phyloP scores from a whole-genome alignment of 2,888 invertebrate genomes.

The Clostera curtula region DNA sequence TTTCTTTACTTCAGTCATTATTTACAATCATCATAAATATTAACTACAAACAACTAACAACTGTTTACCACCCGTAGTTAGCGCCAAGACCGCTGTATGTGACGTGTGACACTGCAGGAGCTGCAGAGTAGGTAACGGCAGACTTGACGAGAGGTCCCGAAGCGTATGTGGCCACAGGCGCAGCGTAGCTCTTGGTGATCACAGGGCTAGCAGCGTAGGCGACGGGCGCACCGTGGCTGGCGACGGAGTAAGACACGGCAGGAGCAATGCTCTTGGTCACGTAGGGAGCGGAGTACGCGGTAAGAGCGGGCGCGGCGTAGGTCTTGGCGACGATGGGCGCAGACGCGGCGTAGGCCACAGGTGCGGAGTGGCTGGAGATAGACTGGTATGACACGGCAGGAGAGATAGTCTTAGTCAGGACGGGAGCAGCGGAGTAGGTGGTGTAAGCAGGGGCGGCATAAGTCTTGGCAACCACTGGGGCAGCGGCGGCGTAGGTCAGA shows the following conservation, averaged over 20 bases:
- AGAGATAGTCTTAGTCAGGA: conserved; percentile 33
- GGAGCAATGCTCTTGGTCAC: conserved; percentile 33
- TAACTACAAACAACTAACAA: conserved; percentile 12
- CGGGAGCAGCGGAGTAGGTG: conserved; percentile 53
- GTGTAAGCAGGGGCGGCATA: conserved; percentile 32
- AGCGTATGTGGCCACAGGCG: too few relatives aligned
- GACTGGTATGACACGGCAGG: conserved; percentile 11
- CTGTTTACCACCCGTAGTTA: conserved; percentile 54
- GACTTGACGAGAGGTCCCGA: conserved; percentile 27
- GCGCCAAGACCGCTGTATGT: conserved; percentile 76
- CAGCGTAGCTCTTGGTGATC: conserved; percentile 38
- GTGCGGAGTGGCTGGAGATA: conserved; percentile 13
- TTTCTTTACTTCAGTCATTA: background rate
- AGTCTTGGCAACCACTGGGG: conserved; percentile 21
- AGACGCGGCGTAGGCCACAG: conserved; percentile 39
- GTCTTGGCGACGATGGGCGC: conserved; percentile 20
- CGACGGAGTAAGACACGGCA: conserved; percentile 37
- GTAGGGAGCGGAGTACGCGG: conserved; percentile 43
- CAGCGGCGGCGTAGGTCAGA: conserved; percentile 31
- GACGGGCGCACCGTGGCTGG: conserved; percentile 40
- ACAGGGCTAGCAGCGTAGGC: conserved; percentile 33
- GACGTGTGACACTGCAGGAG: conserved; percentile 77
- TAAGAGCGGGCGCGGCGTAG: conserved; percentile 28
- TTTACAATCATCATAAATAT: conserved; percentile 1
- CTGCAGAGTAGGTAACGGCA: conserved; percentile 67